These are phyloP conservation scores for Pogonophryne albipinna DNA, from an alignment of 2,797 vertebrate species.

Conservation along the genomic window DNA sequence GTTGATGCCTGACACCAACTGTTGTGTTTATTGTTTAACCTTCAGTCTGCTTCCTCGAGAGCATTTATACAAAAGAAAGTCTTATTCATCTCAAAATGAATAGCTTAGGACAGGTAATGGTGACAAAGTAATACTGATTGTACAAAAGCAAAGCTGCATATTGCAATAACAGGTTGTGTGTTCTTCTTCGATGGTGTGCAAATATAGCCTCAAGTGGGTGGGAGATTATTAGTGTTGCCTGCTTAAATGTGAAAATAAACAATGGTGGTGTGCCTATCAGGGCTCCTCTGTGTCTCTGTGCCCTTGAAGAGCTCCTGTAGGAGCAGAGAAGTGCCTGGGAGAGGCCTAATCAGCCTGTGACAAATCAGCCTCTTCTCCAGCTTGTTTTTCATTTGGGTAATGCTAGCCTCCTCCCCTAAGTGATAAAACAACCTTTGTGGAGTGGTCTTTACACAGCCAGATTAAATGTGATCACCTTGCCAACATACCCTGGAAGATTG, in stretches of 20 bases:
- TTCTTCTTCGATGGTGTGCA: not conserved
- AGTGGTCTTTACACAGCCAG: constrained; percentile 73
- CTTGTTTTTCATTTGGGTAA: constrained; percentile 84
- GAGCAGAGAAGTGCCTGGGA: constrained; percentile 49
- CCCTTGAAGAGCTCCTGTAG: constrained; percentile 70
- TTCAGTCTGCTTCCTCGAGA: constrained; percentile 48
- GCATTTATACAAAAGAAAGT: constrained; percentile 30
- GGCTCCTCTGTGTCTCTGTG: constrained; percentile 39
- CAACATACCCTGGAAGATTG: constrained; percentile 73
- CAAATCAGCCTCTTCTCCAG: constrained; percentile 76
- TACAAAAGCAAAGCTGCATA: constrained; percentile 12
- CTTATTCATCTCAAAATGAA: constrained; percentile 40
- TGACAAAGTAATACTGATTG: constrained; percentile 13
- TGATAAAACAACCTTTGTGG: constrained; percentile 78
- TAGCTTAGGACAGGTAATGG: constrained; percentile 8
- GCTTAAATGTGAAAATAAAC: constrained; percentile 30
- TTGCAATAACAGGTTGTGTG: not conserved
- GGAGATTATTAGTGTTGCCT: constrained; percentile 24
- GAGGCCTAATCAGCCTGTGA: constrained; percentile 79
- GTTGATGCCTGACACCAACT: constrained; percentile 52
- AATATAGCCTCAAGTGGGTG: constrained; percentile 17
- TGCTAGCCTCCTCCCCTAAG: constrained; percentile 75
- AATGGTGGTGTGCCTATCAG: constrained; percentile 14
- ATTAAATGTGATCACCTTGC: constrained; percentile 84
- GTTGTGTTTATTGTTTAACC: constrained; percentile 53